A percentile compares a stretch with the other conserved stretches of the same genome.
phyloP scores from a whole-genome alignment of 2,797 vertebrate genomes.

The Pseudochirops corinnae region DNA sequence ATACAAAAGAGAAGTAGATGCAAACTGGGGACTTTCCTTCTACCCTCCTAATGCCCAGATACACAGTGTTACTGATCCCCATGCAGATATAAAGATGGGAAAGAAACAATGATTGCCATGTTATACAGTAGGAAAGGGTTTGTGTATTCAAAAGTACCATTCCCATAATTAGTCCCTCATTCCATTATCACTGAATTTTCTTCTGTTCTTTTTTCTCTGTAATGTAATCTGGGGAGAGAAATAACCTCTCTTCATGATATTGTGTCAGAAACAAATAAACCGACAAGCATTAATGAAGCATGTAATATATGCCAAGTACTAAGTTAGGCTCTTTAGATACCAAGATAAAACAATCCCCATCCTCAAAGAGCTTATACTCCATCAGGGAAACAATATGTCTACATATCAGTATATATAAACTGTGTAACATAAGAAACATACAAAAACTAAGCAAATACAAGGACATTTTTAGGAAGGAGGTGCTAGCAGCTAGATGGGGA shows the following conservation, averaged over 20 bases:
- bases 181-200: background rate
- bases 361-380: background rate
- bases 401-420: background rate
- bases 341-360: background rate
- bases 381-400: background rate
- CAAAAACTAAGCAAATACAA: background rate
- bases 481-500: background rate
- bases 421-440: too few species aligned
- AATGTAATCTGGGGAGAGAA: background rate
- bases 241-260: background rate
- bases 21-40: background rate
- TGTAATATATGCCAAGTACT: background rate
- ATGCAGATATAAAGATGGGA: background rate
- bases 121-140: accelerated
- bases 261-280: background rate
- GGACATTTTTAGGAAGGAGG: background rate
- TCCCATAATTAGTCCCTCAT: background rate
- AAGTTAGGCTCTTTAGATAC: background rate
- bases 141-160: too few species aligned
- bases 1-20: background rate
- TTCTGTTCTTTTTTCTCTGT: background rate
- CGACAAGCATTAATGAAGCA: background rate
- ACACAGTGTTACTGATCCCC: background rate
- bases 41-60: background rate
- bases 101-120: background rate